Percentiles rank a stretch among this genome's conserved stretches.
Evolutionary conservation across 2,113 vertebrate species (phyloP).

Genomic region (Carassius carassius): DNA sequence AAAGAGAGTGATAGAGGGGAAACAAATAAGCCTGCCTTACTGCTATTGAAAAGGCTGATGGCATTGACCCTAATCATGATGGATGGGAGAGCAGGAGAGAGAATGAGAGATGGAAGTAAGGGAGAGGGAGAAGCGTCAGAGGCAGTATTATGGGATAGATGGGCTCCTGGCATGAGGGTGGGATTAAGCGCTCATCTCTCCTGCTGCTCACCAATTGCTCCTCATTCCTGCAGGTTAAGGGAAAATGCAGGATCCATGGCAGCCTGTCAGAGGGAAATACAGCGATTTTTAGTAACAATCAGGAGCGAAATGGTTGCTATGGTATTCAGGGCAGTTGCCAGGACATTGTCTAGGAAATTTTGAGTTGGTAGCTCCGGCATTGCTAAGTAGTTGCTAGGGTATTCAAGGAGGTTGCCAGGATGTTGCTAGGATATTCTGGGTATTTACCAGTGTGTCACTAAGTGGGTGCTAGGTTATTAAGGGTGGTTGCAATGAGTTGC

Average conservation of each 20-base stretch:
- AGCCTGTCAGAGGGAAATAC: slow-evolving; percentile 16
- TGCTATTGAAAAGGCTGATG: slow-evolving; percentile 36
- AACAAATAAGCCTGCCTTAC: neutral
- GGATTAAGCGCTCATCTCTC: slow-evolving; percentile 70
- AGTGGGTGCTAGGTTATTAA: too few species aligned
- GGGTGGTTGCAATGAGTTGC: too few species aligned
- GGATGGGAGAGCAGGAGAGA: slow-evolving; percentile 4
- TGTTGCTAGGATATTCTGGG: too few species aligned
- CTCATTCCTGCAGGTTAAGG: slow-evolving; percentile 76
- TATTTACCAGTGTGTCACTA: too few species aligned
- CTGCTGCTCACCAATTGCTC: slow-evolving; percentile 71
- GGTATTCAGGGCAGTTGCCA: too few species aligned
- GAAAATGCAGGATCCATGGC: slow-evolving; percentile 65
- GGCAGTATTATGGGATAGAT: slow-evolving; percentile 12
- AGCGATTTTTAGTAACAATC: slow-evolving; percentile 45
- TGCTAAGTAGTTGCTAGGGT: too few species aligned
- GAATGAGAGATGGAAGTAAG: slow-evolving; percentile 12
- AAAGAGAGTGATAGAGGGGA: slow-evolving; percentile 40
- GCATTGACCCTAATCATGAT: slow-evolving; percentile 29
- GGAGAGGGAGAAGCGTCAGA: slow-evolving; percentile 28
- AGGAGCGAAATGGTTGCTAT: neutral
- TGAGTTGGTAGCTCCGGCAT: too few species aligned
- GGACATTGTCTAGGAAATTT: too few species aligned
- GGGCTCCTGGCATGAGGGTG: slow-evolving; percentile 64
- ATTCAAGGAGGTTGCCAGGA: too few species aligned